A percentile compares a stretch with the other conserved stretches of the same genome.
phyloP scores from a whole-genome alignment of 2,888 invertebrate genomes.

The Diarsia rubi region DNA sequence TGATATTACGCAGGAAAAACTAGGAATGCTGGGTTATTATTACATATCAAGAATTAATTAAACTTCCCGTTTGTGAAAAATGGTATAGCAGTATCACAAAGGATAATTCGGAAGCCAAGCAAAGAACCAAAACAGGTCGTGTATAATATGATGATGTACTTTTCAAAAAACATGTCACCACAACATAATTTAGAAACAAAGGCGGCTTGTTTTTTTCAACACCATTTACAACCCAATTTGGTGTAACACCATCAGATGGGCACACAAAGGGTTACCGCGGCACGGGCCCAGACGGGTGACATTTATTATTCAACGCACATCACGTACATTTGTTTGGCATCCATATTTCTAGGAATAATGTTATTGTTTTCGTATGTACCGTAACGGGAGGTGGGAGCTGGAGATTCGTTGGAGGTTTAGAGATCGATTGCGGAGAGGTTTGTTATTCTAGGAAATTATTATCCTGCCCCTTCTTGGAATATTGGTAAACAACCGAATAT shows the following conservation, averaged over 20 bases:
- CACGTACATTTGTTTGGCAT: conserved; percentile 51
- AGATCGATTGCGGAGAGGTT: no score
- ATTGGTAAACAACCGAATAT: no score
- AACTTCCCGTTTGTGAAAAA: neutral
- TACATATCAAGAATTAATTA: neutral
- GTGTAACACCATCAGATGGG: conserved; percentile 48
- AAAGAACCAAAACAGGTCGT: neutral
- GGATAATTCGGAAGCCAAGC: neutral
- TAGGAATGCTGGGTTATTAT: neutral
- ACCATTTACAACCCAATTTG: conserved; percentile 46
- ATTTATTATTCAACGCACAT: conserved; percentile 58
- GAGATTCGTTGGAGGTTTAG: conserved; percentile 4
- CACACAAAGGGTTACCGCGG: conserved; percentile 50
- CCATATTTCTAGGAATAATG: conserved; percentile 37
- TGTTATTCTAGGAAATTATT: no score
- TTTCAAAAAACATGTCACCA: neutral
- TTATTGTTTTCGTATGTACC: conserved; percentile 38
- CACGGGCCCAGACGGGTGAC: conserved; percentile 14
- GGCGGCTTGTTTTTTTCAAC: conserved; percentile 31
- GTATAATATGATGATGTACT: neutral
- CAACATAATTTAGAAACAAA: conserved; percentile 46
- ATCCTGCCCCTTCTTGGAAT: no score
- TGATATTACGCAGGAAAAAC: neutral
- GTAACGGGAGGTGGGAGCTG: neutral
- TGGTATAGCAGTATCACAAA: neutral